Evolutionary conservation across 2,888 invertebrate species (phyloP).

Genomic region (Adela reaumurella): DNA sequence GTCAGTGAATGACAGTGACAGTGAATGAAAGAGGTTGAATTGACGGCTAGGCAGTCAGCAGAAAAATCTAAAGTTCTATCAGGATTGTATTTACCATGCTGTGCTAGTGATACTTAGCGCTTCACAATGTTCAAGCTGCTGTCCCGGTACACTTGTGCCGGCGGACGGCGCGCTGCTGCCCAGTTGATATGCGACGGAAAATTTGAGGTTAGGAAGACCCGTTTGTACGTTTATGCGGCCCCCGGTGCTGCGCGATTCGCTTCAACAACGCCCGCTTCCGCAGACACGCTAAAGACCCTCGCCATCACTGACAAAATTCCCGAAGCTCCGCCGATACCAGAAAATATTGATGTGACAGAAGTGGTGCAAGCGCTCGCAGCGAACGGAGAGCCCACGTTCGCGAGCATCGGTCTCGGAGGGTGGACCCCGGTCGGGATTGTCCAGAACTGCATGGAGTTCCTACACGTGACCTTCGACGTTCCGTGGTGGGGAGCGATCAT

Average conservation of each 20-base stretch:
- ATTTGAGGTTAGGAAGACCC: conserved; percentile 47
- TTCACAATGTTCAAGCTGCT: conserved; percentile 41
- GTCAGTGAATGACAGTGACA: no score
- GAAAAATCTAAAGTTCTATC: no score
- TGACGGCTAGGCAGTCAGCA: no score
- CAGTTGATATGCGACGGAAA: conserved; percentile 33
- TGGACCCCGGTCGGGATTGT: conserved; percentile 80
- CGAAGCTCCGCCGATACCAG: conserved; percentile 40
- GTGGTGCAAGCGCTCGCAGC: conserved; percentile 37
- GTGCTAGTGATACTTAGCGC: background rate
- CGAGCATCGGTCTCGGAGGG: conserved; percentile 78
- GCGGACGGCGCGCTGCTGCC: conserved; percentile 33
- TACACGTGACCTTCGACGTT: conserved; percentile 76
- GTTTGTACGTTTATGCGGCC: conserved; percentile 40
- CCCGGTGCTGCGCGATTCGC: conserved; percentile 33
- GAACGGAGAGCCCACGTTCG: conserved; percentile 73
- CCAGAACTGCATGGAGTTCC: conserved; percentile 74
- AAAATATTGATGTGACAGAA: conserved; percentile 27
- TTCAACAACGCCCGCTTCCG: conserved; percentile 24
- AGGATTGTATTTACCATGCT: no score
- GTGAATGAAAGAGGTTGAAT: no score
- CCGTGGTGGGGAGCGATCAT: conserved; percentile 94
- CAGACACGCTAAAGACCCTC: conserved; percentile 25
- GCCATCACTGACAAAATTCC: conserved; percentile 35
- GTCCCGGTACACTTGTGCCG: conserved; percentile 35